These are phyloP conservation scores for Crenichthys baileyi DNA, from an alignment of 2,797 vertebrate genomes.

Conservation along the genomic window DNA sequence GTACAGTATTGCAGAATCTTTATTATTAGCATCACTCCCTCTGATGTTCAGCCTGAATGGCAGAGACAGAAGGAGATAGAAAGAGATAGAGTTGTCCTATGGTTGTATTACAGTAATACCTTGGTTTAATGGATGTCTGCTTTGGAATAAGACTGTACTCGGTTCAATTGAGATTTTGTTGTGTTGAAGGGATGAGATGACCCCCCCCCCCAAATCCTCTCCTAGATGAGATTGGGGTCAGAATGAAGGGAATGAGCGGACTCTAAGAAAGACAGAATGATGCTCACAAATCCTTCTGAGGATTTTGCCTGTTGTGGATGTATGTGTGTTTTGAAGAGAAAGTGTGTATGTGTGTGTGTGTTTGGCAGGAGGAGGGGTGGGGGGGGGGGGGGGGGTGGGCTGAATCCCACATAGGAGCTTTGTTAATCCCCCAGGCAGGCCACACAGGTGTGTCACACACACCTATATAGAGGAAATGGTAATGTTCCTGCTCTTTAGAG, in stretches of 20 bases:
- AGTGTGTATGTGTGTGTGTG: conserved; percentile 12
- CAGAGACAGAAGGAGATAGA: conserved; percentile 52
- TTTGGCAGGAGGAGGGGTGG: no score
- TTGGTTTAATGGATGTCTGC: conserved; percentile 77
- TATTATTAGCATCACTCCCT: conserved; percentile 68
- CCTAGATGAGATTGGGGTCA: conserved; percentile 75
- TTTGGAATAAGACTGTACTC: conserved; percentile 72
- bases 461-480: conserved; percentile 38
- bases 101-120: conserved; percentile 79
- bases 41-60: conserved; percentile 61
- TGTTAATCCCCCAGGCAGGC: conserved; percentile 68
- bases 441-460: conserved; percentile 36
- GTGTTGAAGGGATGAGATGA: conserved; percentile 63
- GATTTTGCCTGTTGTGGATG: conserved; percentile 63
- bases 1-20: conserved; percentile 55
- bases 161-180: conserved; percentile 75
- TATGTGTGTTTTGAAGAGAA: not conserved
- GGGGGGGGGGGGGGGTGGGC: not conserved
- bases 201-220: conserved; percentile 56
- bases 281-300: conserved; percentile 71
- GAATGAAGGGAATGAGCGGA: conserved; percentile 64
- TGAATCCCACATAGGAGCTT: conserved; percentile 52
- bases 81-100: conserved; percentile 69
- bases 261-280: conserved; percentile 72
- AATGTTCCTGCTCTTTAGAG: conserved; percentile 65